Evolutionary conservation across 2,888 invertebrate genomes (phyloP).

Genomic region (Brachylomia viminalis): DNA sequence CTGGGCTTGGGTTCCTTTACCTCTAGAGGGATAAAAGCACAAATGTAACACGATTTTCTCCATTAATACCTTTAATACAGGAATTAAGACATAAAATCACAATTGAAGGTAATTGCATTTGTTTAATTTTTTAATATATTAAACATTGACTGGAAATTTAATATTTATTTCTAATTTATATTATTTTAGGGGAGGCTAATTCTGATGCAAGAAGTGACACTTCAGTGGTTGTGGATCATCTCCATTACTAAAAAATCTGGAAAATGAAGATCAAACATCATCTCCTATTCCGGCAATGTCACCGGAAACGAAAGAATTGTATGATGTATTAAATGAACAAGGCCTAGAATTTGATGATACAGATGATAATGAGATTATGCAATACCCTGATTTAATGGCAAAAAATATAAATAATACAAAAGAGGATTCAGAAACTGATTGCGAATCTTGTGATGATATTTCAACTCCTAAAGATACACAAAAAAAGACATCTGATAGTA

Average conservation of each 20-base stretch:
- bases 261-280: slow-evolving; percentile 33
- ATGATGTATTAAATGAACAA: slow-evolving; percentile 35
- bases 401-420: slow-evolving; percentile 27
- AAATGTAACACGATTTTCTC: no score
- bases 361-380: slow-evolving; percentile 27
- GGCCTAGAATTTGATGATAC: slow-evolving; percentile 30
- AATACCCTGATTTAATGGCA: slow-evolving; percentile 36
- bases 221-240: slow-evolving; percentile 26
- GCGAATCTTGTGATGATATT: slow-evolving; percentile 35
- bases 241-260: slow-evolving; percentile 30
- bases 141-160: no score
- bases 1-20: no score
- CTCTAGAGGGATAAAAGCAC: no score
- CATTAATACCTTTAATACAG: no score
- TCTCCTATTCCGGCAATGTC: slow-evolving; percentile 36
- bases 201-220: slow-evolving; percentile 36
- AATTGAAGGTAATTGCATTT: no score
- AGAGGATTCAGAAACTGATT: slow-evolving; percentile 34
- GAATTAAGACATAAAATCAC: no score
- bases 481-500: slow-evolving; percentile 21
- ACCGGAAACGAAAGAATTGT: slow-evolving; percentile 30
- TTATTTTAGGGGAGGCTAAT: slow-evolving; percentile 27
- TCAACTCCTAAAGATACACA: slow-evolving; percentile 25
- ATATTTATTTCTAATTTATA: no score
- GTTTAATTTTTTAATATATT: no score